These are phyloP conservation scores for Cephalopachus bancanus DNA, from an alignment of 2,797 vertebrate species.

Conservation along the genomic window DNA sequence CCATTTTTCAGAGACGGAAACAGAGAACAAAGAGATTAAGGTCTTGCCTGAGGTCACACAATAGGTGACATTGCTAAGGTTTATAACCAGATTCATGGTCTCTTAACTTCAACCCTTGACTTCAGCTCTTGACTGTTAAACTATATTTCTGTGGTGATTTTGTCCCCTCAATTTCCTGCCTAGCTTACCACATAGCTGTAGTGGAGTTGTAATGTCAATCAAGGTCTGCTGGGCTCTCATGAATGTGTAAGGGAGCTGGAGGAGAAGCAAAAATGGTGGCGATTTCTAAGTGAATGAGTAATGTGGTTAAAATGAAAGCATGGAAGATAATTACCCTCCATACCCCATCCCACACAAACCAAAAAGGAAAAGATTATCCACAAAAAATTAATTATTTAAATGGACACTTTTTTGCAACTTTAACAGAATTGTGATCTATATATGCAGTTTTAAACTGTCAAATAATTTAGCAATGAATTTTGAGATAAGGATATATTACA, in stretches of 20 bases:
- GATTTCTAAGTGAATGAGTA: background rate
- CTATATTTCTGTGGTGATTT: constrained; percentile 14
- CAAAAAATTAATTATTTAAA: constrained; percentile 69
- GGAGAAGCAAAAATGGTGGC: background rate
- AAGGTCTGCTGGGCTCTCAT: background rate
- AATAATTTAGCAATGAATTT: constrained; percentile 87
- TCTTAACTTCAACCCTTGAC: background rate
- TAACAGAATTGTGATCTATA: constrained; percentile 72
- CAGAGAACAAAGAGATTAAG: background rate
- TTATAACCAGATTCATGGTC: background rate
- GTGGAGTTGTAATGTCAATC: background rate
- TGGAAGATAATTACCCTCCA: background rate
- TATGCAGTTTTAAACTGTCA: constrained; percentile 80
- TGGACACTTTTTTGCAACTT: constrained; percentile 56
- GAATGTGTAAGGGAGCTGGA: background rate
- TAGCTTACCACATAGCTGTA: background rate
- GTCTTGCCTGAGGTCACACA: background rate
- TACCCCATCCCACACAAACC: background rate
- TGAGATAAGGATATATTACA: constrained; percentile 76
- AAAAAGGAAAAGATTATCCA: constrained; percentile 9
- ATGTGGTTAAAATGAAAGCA: background rate
- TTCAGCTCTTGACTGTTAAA: constrained; percentile 26
- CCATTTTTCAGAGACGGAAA: constrained; percentile 16
- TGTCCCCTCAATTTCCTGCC: background rate
- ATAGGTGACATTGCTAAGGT: background rate